phyloP scores from a whole-genome alignment of 30 jellyfish, hydroid and myxozoan genomes.

The Turritopsis rubra region DNA sequence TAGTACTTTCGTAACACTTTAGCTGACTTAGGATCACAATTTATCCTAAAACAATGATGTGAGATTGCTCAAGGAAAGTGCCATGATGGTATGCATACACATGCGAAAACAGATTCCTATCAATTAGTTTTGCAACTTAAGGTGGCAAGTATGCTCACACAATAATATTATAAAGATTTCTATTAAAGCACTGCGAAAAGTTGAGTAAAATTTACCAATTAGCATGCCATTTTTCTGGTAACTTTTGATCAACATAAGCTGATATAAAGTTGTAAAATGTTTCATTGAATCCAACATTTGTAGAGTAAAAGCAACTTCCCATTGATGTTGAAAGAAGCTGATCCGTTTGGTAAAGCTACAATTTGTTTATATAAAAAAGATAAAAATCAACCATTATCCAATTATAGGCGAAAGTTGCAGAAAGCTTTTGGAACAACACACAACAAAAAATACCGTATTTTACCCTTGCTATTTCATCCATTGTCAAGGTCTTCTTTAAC shows the following conservation, averaged over 20 bases:
- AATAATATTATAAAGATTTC: no score
- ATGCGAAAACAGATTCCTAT: no score
- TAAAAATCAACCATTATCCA: no score
- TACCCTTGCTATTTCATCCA: conserved; percentile 1
- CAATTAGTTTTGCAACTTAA: no score
- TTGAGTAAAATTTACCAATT: background rate
- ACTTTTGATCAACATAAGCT: conserved; percentile 18
- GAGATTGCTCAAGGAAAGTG: background rate
- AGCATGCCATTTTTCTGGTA: conserved; percentile 6
- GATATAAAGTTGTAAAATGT: conserved; percentile 11
- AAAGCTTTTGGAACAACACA: background rate
- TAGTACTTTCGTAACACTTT: conserved; percentile 14
- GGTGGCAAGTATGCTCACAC: no score
- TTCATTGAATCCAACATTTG: conserved; percentile 1
- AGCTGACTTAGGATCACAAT: conserved; percentile 14
- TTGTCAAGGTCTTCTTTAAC: background rate
- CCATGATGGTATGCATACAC: no score
- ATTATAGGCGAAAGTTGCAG: background rate
- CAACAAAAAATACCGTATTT: background rate
- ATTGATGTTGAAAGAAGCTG: conserved; percentile 1
- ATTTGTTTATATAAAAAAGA: background rate
- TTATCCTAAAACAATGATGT: background rate
- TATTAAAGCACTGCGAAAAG: background rate
- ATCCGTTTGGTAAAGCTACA: conserved; percentile 17
- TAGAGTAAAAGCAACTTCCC: conserved; percentile 19